Evolutionary conservation across 1,140 invertebrate genomes (phyloP).

Genomic region (Aphelinus certus): DNA sequence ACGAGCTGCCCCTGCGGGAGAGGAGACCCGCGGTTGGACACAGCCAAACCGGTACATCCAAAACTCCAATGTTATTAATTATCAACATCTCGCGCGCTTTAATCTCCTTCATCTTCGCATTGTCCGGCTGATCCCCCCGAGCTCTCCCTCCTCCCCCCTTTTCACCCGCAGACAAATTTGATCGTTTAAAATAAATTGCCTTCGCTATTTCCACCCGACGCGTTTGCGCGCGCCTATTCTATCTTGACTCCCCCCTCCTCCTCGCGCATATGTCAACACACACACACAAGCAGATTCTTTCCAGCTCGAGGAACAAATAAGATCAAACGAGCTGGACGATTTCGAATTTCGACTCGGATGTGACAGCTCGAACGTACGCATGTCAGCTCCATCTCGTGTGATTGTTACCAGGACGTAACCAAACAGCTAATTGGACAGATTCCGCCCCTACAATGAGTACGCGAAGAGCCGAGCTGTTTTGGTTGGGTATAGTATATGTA

Average conservation of each 20-base stretch:
- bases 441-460: constrained; percentile 37
- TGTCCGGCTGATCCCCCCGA: not conserved
- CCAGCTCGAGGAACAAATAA: too few species aligned
- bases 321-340: too few species aligned
- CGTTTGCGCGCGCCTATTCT: constrained; percentile 5
- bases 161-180: too few species aligned
- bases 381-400: constrained; percentile 1
- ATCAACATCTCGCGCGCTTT: constrained; percentile 1
- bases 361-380: too few species aligned
- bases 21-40: not conserved
- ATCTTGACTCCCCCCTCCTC: too few species aligned
- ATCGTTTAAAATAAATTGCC: not conserved
- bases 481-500: too few species aligned
- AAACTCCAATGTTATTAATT: not conserved
- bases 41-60: not conserved
- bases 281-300: too few species aligned
- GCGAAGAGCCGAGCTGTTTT: too few species aligned
- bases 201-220: not conserved
- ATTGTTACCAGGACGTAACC: constrained; percentile 51
- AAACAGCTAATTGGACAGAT: constrained; percentile 50
- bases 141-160: too few species aligned
- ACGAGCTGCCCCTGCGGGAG: not conserved
- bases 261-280: too few species aligned
- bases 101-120: constrained; percentile 22
- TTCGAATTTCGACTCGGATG: too few species aligned